Conservation (phyloP, 2,797 vertebrate genomes). For the Mus minutoides region DNA sequence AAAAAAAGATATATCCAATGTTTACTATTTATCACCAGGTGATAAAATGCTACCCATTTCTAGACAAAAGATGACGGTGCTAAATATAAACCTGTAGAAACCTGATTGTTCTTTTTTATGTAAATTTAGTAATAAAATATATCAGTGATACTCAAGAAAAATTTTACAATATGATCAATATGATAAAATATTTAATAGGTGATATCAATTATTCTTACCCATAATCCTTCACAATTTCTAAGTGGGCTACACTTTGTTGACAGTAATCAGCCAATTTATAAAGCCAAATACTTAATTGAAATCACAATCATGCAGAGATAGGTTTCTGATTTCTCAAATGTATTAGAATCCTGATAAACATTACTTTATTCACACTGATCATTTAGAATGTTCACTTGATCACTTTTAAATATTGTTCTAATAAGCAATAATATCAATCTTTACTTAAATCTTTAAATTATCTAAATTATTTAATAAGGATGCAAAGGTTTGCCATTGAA, state of each 20-base stretch:
- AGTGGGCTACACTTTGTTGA: not conserved
- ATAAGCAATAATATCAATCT: not conserved
- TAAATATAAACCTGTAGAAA: not conserved
- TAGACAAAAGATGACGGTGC: not conserved
- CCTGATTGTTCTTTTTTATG: not conserved
- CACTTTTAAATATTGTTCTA: not conserved
- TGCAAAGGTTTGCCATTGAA: conserved; percentile 21
- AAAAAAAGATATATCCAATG: not conserved
- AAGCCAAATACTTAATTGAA: conserved; percentile 17
- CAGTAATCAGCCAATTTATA: not conserved
- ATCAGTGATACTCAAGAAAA: not conserved
- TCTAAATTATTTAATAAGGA: conserved; percentile 46
- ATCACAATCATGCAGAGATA: not conserved
- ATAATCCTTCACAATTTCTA: not conserved
- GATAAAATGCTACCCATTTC: not conserved
- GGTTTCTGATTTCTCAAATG: not conserved
- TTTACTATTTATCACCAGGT: not conserved
- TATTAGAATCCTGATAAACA: not conserved
- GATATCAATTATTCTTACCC: not conserved
- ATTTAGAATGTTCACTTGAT: not conserved
- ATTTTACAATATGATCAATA: not conserved
- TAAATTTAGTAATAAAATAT: not conserved
- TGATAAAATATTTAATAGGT: not conserved
- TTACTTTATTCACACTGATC: not conserved
- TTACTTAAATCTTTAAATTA: conserved; percentile 46